These are phyloP conservation scores for Drosophila lacicola DNA, from an alignment of 2,888 invertebrate species.

Conservation along the genomic window DNA sequence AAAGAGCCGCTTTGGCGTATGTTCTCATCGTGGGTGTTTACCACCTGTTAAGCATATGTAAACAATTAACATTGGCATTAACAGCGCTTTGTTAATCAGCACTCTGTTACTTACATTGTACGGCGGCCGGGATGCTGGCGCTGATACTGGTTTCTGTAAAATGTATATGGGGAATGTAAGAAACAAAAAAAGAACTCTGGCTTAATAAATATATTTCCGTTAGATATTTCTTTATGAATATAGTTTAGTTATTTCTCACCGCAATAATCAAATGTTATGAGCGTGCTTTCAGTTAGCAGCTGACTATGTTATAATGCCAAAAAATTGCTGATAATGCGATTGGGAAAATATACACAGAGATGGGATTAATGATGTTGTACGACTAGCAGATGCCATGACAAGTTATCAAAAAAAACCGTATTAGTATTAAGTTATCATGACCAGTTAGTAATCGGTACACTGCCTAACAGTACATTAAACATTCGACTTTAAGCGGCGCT, in stretches of 20 bases:
- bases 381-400: slow-evolving; percentile 62
- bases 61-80: slow-evolving; percentile 26
- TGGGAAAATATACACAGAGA: slow-evolving; percentile 78
- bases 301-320: slow-evolving; percentile 57
- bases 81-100: not conserved
- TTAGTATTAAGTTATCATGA: slow-evolving; percentile 55
- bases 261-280: slow-evolving; percentile 60
- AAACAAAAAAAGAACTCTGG: slow-evolving; percentile 10
- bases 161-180: slow-evolving; percentile 21
- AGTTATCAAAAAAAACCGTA: slow-evolving; percentile 55
- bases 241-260: slow-evolving; percentile 15
- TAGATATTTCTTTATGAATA: slow-evolving; percentile 7
- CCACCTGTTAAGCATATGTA: slow-evolving; percentile 76
- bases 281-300: slow-evolving; percentile 55
- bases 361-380: slow-evolving; percentile 62
- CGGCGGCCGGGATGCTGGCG: slow-evolving; percentile 84
- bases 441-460: slow-evolving; percentile 57
- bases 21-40: slow-evolving; percentile 89
- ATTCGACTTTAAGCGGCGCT: slow-evolving; percentile 47
- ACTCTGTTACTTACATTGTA: slow-evolving; percentile 83
- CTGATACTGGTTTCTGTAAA: slow-evolving; percentile 84
- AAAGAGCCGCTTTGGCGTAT: slow-evolving; percentile 97
- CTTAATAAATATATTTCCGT: slow-evolving; percentile 12
- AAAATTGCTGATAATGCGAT: slow-evolving; percentile 35
- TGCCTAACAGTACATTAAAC: slow-evolving; percentile 48